These are phyloP conservation scores for Cyaniris semiargus DNA, from an alignment of 2,888 invertebrate species.

Conservation along the genomic window DNA sequence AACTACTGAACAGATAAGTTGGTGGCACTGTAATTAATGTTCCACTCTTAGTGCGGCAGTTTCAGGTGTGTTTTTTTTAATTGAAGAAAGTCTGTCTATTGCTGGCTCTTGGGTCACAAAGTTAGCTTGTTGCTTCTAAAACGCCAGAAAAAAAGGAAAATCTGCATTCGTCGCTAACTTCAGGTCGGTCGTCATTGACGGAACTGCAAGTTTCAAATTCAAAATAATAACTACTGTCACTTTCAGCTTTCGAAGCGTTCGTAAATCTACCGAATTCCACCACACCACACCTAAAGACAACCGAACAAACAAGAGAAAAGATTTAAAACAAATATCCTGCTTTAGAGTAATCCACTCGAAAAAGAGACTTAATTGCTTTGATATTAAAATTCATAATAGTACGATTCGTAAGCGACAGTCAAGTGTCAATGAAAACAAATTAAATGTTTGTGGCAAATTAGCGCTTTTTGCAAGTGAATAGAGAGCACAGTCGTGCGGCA, in stretches of 20 bases:
- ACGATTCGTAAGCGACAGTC: not conserved
- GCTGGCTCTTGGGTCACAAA: no score
- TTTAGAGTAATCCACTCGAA: constrained; percentile 41
- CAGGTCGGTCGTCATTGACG: not conserved
- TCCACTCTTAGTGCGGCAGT: no score
- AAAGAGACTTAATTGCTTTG: constrained; percentile 24
- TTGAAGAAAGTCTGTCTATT: no score
- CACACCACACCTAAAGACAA: constrained; percentile 33
- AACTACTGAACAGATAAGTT: no score
- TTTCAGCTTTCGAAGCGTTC: constrained; percentile 24
- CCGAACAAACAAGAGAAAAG: constrained; percentile 33
- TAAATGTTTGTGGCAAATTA: not conserved
- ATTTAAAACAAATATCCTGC: constrained; percentile 49
- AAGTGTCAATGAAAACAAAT: constrained; percentile 35
- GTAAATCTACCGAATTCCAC: constrained; percentile 34
- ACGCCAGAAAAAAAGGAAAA: not conserved
- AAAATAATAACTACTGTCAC: constrained; percentile 27
- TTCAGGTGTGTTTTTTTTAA: no score
- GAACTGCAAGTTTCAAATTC: constrained; percentile 2
- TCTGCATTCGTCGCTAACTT: not conserved
- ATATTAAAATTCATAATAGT: constrained; percentile 31
- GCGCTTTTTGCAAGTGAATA: not conserved
- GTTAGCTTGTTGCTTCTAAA: not conserved
- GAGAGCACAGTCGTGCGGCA: not conserved
- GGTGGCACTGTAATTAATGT: no score